A percentile compares a stretch with the other conserved stretches of the same genome.
Conservation (phyloP, 2,888 invertebrate species). For the Euplexia lucipara region DNA sequence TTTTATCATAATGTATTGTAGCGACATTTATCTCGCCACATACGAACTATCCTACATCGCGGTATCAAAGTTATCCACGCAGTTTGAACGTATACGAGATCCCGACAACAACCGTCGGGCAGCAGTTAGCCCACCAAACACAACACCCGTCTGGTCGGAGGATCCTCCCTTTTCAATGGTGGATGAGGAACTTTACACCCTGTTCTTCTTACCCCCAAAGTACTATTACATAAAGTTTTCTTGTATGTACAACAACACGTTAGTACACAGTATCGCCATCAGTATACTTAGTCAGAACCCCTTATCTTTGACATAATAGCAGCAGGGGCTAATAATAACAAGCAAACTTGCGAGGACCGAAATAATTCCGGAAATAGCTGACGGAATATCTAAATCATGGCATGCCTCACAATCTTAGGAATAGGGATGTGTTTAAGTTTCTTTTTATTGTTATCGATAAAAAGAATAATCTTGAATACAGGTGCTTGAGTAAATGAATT, state of each 20-base stretch:
- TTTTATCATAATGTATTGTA: too few species aligned
- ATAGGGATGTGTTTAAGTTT: constrained; percentile 18
- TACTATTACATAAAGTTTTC: too few species aligned
- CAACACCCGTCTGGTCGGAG: too few species aligned
- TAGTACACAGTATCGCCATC: constrained; percentile 14
- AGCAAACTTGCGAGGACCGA: constrained; percentile 46
- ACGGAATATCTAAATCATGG: constrained; percentile 65
- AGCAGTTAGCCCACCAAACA: too few species aligned
- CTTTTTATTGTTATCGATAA: constrained; percentile 26
- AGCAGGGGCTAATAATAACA: constrained; percentile 58
- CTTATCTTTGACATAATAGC: constrained; percentile 51
- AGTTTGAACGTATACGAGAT: too few species aligned
- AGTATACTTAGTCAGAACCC: constrained; percentile 23
- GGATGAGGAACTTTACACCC: too few species aligned
- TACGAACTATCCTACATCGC: too few species aligned
- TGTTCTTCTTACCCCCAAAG: too few species aligned
- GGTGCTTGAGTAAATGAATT: background rate
- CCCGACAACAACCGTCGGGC: too few species aligned
- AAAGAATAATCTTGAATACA: background rate
- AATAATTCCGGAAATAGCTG: constrained; percentile 65
- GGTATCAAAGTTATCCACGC: too few species aligned
- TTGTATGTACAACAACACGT: constrained; percentile 1
- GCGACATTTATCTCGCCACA: too few species aligned
- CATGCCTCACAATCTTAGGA: constrained; percentile 51
- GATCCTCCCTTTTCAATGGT: too few species aligned